phyloP scores from a whole-genome alignment of 2,888 invertebrate species.

The Hipparchia semele region DNA sequence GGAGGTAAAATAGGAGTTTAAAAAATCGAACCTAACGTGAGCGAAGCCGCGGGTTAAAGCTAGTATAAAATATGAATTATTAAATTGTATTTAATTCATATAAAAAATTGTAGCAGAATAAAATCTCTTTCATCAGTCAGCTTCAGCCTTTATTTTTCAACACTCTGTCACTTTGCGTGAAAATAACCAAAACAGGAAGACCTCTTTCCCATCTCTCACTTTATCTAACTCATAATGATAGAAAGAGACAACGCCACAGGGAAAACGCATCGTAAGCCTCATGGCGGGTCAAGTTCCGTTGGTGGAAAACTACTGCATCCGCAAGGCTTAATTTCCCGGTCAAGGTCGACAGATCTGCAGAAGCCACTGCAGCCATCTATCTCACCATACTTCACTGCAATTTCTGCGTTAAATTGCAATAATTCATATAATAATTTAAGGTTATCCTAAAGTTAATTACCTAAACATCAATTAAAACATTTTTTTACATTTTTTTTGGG shows the following conservation, averaged over 20 bases:
- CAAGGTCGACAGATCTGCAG: slow-evolving; percentile 45
- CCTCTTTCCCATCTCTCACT: background rate
- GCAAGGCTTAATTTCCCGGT: slow-evolving; percentile 39
- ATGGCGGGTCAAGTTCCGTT: slow-evolving; percentile 29
- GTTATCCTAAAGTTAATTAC: too few species aligned
- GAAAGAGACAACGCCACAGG: background rate
- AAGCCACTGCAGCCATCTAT: slow-evolving; percentile 24
- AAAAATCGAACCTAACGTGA: too few species aligned
- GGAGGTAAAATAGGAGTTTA: too few species aligned
- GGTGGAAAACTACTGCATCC: slow-evolving; percentile 39
- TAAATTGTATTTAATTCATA: too few species aligned
- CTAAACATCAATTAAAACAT: too few species aligned
- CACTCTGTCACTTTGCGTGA: slow-evolving; percentile 7
- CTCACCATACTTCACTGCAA: background rate
- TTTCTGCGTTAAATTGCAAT: background rate
- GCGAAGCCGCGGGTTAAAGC: too few species aligned
- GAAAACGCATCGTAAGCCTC: slow-evolving; percentile 18
- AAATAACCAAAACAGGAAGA: background rate
- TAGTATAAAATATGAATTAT: too few species aligned
- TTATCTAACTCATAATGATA: background rate
- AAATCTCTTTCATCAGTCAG: too few species aligned
- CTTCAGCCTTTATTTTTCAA: background rate
- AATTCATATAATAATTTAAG: too few species aligned
- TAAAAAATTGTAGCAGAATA: too few species aligned
- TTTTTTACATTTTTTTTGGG: too few species aligned